Evolutionary conservation across 2,888 invertebrate genomes (phyloP).

Genomic region (Calliphora vomitoria): DNA sequence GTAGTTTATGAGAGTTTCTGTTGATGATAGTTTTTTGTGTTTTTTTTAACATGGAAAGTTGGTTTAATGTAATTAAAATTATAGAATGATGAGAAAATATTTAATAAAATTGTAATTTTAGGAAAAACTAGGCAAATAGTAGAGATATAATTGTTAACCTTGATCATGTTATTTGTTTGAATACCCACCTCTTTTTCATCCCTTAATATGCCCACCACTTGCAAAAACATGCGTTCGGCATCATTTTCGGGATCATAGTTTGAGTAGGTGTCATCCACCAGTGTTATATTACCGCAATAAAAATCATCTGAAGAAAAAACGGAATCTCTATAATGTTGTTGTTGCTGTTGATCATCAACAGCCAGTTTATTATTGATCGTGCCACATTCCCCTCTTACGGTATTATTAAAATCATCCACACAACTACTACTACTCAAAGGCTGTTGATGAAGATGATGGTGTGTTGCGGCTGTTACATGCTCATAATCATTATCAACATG

Average conservation of each 20-base stretch:
- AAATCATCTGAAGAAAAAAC: conserved; percentile 71
- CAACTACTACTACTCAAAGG: conserved; percentile 55
- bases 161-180: background rate
- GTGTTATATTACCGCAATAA: conserved; percentile 83
- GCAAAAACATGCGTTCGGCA: conserved; percentile 84
- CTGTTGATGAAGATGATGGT: conserved; percentile 65
- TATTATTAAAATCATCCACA: conserved; percentile 60
- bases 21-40: conserved; percentile 21
- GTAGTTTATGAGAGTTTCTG: conserved; percentile 5
- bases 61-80: conserved; percentile 48
- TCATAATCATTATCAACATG: conserved; percentile 67
- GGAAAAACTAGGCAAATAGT: too few species aligned
- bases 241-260: conserved; percentile 84
- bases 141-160: background rate
- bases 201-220: conserved; percentile 84
- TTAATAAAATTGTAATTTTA: background rate
- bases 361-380: background rate
- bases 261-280: conserved; percentile 84
- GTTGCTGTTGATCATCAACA: conserved; percentile 37
- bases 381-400: conserved; percentile 74
- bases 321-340: conserved; percentile 67
- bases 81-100: background rate
- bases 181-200: conserved; percentile 84
- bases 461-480: conserved; percentile 30
- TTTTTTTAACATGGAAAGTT: conserved; percentile 20